Conservation (phyloP, 2,113 vertebrate genomes). For the Eolophus roseicapilla region DNA sequence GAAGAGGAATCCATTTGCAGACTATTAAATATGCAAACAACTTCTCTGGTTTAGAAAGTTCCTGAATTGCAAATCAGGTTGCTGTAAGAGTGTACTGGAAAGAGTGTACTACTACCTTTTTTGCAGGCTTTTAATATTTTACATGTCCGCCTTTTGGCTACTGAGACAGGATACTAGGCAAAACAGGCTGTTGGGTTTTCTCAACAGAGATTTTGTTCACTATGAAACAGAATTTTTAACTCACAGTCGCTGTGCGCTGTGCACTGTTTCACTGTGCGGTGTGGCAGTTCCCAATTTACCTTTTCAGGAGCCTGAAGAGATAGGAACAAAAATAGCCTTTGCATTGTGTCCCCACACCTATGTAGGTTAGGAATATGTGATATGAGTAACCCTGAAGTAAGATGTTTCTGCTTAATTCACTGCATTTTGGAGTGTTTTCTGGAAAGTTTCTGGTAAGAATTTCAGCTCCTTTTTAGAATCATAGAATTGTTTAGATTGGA, state of each 20-base stretch:
- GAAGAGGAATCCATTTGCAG: neutral
- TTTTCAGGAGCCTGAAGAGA: neutral
- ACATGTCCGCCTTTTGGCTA: neutral
- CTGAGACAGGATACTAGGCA: neutral
- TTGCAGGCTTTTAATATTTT: neutral
- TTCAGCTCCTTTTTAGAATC: neutral
- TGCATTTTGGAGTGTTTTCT: neutral
- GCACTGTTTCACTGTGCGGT: neutral
- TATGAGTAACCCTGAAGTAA: neutral
- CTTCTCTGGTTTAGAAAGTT: neutral
- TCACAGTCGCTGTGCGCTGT: neutral
- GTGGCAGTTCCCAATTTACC: neutral
- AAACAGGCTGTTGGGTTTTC: neutral
- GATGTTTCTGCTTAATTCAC: neutral
- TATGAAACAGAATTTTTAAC: neutral
- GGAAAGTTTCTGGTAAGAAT: neutral
- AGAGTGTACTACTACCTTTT: neutral
- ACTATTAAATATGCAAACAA: neutral
- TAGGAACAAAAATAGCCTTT: neutral
- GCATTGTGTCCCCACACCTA: neutral
- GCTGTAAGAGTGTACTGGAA: neutral
- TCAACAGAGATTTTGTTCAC: neutral
- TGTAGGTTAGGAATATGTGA: neutral
- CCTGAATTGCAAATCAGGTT: neutral
- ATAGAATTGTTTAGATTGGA: neutral